Base-by-base conservation (phyloP, 2,113 vertebrate genomes). In the Zosterops pallidus region DNA sequence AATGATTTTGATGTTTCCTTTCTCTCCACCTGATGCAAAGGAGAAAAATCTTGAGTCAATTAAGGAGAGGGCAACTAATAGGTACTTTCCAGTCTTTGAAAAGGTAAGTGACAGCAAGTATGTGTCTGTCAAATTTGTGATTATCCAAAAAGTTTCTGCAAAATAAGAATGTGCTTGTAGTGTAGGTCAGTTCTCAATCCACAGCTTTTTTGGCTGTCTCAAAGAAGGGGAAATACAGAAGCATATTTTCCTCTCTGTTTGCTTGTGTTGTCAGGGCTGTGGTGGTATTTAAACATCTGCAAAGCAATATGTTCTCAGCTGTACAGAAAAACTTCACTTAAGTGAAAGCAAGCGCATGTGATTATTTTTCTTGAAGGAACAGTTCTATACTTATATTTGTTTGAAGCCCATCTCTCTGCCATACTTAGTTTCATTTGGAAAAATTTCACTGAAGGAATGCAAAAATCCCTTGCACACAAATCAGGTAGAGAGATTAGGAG, bases 21-120 rank as follows among this genome's bases (percentile, higher is more conserved):
- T 99, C 77, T 82, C 78, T 22, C 21, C 96, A 29, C 88, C 97
- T 71, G 98, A 97, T 24, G 91, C 98, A 52, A 92, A 95, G 59
- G 92, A 98, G 52, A 79, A 91, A 80, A 98, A 98, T 46, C 76
- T 99, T 74, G 92, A 97, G 2, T 83, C 86, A 17, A 95, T 99
- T 53, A 69, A 98, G 17, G 95, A 68, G 15, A 99, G 95, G 95
- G 98, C 98, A 68, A 98, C 93, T 41, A 96, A 94, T 29, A 98
- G 98, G 83, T 99, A 98, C 85, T 97, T 99, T 41, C 98, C 99
- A 18, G 98, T 98, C 74, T 99, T 97, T 96, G 99, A 99, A 96
- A 99, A 99, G 98, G 99, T 99, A 95, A 57, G 87, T 37, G 16
- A 57, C 12, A 24, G 53, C 31, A 55, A 77, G 17, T 41, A 44